phyloP scores from a whole-genome alignment of 2,888 invertebrate genomes.

The Drosophila histrio region DNA sequence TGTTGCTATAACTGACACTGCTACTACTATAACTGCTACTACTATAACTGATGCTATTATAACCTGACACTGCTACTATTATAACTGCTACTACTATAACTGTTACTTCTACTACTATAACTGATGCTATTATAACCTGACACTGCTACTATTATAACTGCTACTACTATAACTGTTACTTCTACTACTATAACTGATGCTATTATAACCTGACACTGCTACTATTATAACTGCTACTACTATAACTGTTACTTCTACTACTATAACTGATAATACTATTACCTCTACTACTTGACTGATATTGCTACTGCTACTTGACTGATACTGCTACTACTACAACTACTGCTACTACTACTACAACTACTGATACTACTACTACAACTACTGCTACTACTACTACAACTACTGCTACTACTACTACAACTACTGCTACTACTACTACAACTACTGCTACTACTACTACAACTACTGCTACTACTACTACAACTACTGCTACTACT shows the following conservation, averaged over 20 bases:
- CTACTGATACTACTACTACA: neutral
- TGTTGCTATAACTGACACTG: neutral
- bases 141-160: neutral
- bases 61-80: neutral
- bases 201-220: neutral
- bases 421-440: no score
- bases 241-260: slow-evolving; percentile 4
- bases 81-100: neutral
- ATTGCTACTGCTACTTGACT: neutral
- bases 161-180: neutral
- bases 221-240: neutral
- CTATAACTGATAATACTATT: neutral
- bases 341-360: neutral
- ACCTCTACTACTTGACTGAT: no score
- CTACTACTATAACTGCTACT: neutral
- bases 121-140: no score
- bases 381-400: slow-evolving; percentile 1
- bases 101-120: slow-evolving; percentile 7
- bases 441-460: neutral
- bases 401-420: slow-evolving; percentile 8
- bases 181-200: neutral
- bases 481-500: neutral
- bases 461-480: no score
- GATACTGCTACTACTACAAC: no score
- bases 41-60: neutral